These are phyloP conservation scores for Cotesia typhae DNA, from an alignment of 1,140 invertebrate genomes.

Conservation along the genomic window DNA sequence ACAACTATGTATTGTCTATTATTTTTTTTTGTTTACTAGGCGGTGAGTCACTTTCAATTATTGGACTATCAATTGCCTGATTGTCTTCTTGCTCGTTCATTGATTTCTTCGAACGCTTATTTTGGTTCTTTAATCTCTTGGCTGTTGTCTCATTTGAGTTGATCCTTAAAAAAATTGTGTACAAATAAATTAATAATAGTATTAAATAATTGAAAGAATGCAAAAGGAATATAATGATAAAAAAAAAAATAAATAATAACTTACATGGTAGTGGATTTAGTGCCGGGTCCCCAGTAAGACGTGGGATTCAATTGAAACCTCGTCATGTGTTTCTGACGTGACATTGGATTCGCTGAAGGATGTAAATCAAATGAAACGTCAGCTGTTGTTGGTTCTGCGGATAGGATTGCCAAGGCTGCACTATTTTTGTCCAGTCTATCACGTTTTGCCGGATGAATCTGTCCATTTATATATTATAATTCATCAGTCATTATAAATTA, in stretches of 20 bases:
- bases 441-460: slow-evolving; percentile 53
- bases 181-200: background rate
- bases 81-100: slow-evolving; percentile 5
- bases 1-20: no score
- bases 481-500: background rate
- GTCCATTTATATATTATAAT: slow-evolving; percentile 7
- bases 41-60: no score
- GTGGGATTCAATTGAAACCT: slow-evolving; percentile 90
- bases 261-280: slow-evolving; percentile 75
- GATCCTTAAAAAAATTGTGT: slow-evolving; percentile 26
- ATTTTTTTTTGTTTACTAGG: no score
- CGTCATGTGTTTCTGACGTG: slow-evolving; percentile 75
- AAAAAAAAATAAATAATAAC: slow-evolving; percentile 37
- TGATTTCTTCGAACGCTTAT: slow-evolving; percentile 26
- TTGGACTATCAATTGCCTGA: background rate
- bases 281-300: slow-evolving; percentile 89
- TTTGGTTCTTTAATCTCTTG: slow-evolving; percentile 36
- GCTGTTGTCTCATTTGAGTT: slow-evolving; percentile 29
- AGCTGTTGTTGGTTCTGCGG: slow-evolving; percentile 56
- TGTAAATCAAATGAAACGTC: slow-evolving; percentile 73
- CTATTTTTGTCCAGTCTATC: slow-evolving; percentile 67
- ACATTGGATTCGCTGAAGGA: slow-evolving; percentile 80
- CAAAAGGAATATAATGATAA: background rate
- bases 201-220: background rate
- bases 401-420: slow-evolving; percentile 70